Conservation (phyloP, 2,888 invertebrate genomes). For the Gonocerus acuteangulatus region DNA sequence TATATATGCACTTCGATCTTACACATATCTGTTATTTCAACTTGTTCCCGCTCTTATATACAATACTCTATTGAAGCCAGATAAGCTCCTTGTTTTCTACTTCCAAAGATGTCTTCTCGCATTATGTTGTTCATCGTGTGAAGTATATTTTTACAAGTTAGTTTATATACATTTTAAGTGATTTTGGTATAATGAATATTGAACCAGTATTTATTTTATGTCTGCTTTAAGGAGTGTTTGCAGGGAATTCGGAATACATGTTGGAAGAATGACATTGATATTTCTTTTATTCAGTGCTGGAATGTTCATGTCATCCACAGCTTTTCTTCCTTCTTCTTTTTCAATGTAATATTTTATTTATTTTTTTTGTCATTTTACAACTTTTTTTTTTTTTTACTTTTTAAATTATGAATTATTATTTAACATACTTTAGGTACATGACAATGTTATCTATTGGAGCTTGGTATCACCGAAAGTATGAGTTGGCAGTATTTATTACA, state of each 20-base stretch:
- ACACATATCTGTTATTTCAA: constrained; percentile 84
- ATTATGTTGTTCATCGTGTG: constrained; percentile 69
- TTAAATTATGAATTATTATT: constrained; percentile 45
- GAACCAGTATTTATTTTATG: background rate
- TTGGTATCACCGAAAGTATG: constrained; percentile 77
- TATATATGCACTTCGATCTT: constrained; percentile 85
- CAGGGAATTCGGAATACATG: constrained; percentile 80
- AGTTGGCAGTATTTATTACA: constrained; percentile 70
- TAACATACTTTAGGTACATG: constrained; percentile 53
- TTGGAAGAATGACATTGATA: constrained; percentile 72
- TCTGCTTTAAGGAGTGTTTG: constrained; percentile 66
- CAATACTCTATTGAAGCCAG: constrained; percentile 63
- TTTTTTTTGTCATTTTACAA: background rate
- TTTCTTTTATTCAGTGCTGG: constrained; percentile 81
- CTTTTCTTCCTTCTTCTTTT: constrained; percentile 92
- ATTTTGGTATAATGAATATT: constrained; percentile 41
- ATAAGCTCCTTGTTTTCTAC: constrained; percentile 81
- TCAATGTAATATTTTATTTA: constrained; percentile 54
- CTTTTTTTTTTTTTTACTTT: background rate
- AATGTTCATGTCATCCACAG: constrained; percentile 78
- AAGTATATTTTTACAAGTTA: constrained; percentile 91
- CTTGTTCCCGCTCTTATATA: constrained; percentile 80
- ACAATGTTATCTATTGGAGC: constrained; percentile 75
- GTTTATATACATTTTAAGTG: background rate
- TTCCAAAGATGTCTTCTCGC: constrained; percentile 74